phyloP scores from a whole-genome alignment of 2,888 invertebrate genomes.

The Brachynemurus nebulosus region DNA sequence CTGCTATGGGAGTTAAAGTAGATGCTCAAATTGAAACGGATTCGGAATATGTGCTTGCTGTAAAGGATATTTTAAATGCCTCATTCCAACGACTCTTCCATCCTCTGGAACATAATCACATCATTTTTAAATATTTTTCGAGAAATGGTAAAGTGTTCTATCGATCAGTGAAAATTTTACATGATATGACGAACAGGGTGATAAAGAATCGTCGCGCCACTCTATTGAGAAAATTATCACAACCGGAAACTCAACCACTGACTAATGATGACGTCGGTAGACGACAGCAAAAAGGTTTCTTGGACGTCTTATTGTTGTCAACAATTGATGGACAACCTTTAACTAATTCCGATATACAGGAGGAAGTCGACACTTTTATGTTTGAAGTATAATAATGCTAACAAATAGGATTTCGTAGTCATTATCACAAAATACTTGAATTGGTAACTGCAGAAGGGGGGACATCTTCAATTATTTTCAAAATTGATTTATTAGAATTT shows the following conservation, averaged over 20 bases:
- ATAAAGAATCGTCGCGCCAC: constrained; percentile 32
- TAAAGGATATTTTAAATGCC: constrained; percentile 36
- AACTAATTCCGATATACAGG: not conserved
- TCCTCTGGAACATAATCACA: constrained; percentile 35
- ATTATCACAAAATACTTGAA: not conserved
- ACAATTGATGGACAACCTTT: constrained; percentile 2
- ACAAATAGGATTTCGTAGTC: too few relatives aligned
- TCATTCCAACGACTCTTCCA: constrained; percentile 22
- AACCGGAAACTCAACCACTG: too few relatives aligned
- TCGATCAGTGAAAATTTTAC: constrained; percentile 33
- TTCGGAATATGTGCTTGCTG: constrained; percentile 45
- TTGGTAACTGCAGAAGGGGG: too few relatives aligned
- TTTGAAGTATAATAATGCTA: too few relatives aligned
- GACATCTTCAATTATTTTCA: too few relatives aligned
- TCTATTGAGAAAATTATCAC: too few relatives aligned
- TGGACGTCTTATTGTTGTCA: constrained; percentile 3
- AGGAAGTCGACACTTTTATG: constrained; percentile 7
- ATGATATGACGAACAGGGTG: constrained; percentile 39
- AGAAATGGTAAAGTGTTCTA: constrained; percentile 42
- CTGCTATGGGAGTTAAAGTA: constrained; percentile 42
- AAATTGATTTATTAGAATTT: too few relatives aligned
- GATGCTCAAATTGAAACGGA: constrained; percentile 28
- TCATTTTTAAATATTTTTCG: constrained; percentile 40
- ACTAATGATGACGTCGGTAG: too few relatives aligned
- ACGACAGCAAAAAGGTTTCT: not conserved